Percentiles rank a stretch among this genome's conserved stretches.
phyloP scores from a whole-genome alignment of 2,113 vertebrate species.

The Podiceps cristatus region DNA sequence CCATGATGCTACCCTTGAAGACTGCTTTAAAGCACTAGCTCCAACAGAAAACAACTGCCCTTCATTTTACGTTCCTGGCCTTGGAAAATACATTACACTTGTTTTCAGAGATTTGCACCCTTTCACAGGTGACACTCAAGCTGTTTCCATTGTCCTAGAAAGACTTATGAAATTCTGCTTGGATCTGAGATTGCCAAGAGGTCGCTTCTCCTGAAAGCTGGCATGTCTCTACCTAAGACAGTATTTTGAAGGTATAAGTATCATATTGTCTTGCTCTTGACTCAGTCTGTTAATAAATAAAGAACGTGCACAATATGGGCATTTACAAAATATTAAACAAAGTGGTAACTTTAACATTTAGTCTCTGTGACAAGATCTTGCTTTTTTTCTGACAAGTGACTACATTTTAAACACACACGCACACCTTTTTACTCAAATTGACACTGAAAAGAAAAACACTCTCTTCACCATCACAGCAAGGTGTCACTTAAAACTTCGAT shows the following conservation, averaged over 20 bases:
- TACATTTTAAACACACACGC: neutral
- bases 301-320: neutral
- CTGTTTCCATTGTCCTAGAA: neutral
- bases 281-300: neutral
- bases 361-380: conserved; percentile 4
- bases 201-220: neutral
- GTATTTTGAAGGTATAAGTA: neutral
- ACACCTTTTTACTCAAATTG: neutral
- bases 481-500: neutral
- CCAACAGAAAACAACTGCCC: neutral
- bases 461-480: neutral
- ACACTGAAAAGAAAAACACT: conserved; percentile 31
- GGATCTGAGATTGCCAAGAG: neutral
- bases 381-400: conserved; percentile 16
- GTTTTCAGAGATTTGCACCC: neutral
- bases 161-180: neutral
- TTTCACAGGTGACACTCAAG: neutral
- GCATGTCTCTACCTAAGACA: neutral
- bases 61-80: neutral
- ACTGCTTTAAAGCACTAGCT: neutral
- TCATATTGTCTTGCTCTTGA: neutral
- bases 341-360: neutral
- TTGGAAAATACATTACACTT: neutral
- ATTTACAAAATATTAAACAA: neutral
- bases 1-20: neutral